These are phyloP conservation scores for Carterocephalus palaemon DNA, from an alignment of 2,888 invertebrate genomes.

Conservation along the genomic window DNA sequence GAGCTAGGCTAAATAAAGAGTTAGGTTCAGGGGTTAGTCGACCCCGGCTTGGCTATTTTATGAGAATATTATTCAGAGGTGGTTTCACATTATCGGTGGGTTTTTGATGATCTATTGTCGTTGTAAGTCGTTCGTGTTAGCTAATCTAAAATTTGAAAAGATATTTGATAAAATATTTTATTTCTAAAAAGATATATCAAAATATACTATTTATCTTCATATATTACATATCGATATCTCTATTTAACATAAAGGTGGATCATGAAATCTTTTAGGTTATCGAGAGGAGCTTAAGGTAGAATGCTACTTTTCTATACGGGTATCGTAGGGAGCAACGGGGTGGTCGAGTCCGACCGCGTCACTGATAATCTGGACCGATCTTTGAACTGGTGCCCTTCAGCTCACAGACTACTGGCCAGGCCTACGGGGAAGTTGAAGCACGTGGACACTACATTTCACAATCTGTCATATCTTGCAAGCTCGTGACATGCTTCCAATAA, in stretches of 20 bases:
- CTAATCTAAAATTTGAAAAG: slow-evolving; percentile 4
- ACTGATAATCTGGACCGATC: slow-evolving; percentile 7
- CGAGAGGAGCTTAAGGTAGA: background rate
- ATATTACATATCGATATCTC: background rate
- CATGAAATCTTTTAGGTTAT: background rate
- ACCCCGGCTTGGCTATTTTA: slow-evolving; percentile 20
- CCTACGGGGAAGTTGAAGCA: too few species aligned
- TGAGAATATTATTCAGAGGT: slow-evolving; percentile 4
- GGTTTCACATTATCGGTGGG: slow-evolving; percentile 12
- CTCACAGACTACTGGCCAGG: too few species aligned
- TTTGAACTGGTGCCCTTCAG: too few species aligned
- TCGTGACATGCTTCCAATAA: too few species aligned
- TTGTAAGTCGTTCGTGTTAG: too few species aligned
- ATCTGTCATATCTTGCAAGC: too few species aligned
- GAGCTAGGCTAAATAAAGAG: slow-evolving; percentile 13
- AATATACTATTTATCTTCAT: slow-evolving; percentile 1
- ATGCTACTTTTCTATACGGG: background rate
- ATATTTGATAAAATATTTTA: slow-evolving; percentile 9
- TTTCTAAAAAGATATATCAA: slow-evolving; percentile 4
- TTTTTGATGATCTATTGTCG: slow-evolving; percentile 8
- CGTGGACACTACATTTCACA: too few species aligned
- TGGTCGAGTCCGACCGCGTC: background rate
- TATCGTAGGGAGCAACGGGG: background rate
- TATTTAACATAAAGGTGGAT: background rate
- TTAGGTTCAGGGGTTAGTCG: slow-evolving; percentile 9